Evolutionary conservation across 1,140 invertebrate species (phyloP), one percentile per base, ranked within the genome.

Genomic region (Laodelphax striatellus): DNA sequence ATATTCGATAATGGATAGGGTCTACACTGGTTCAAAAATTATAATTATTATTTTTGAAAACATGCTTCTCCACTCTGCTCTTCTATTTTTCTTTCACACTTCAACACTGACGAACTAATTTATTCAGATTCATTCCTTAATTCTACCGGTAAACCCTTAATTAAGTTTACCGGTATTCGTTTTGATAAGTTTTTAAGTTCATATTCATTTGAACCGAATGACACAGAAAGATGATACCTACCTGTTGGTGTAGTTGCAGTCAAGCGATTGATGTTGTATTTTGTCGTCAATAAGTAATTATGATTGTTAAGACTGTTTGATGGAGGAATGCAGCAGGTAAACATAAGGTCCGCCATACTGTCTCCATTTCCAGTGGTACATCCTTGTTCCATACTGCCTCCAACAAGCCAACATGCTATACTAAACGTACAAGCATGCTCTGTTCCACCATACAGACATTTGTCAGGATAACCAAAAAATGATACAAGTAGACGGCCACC

Each of bases 381-480:
- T 11, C 82, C 82, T 43, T 76, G 71, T 41, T 79, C 74, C 63
- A 80, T 76, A 44, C 75, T 76, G 17, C 84, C 85, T 2, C 85
- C 85, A 21, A 79, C 77, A 38, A 85, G 70, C 83, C 85, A 86
- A 67, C 85, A 87, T n/a, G 80, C 78, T 52, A 87, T 70, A n/a
- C 82, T 78, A 56, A 87, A 72, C 0, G 82, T 83, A 64, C 85
- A 87, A 0, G 80, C 73, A 64, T 79, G 75, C 0, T 78, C 74
- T 21, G 76, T 73, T 13, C 76, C 74, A 52, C 81, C 77, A 46
- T 78, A 71, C 43, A 73, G 75, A 67, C 83, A 85, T 41, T 78
- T 78, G 0, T 77, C 69, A 1, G 80, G 82, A 68, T 82, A 81
- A 13, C 81, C 82, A 16, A 83, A 69, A 62, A 84, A 66, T 0